phyloP scores from a whole-genome alignment of 37 sponge, comb jelly and placozoan species.

The Geodia barretti region DNA sequence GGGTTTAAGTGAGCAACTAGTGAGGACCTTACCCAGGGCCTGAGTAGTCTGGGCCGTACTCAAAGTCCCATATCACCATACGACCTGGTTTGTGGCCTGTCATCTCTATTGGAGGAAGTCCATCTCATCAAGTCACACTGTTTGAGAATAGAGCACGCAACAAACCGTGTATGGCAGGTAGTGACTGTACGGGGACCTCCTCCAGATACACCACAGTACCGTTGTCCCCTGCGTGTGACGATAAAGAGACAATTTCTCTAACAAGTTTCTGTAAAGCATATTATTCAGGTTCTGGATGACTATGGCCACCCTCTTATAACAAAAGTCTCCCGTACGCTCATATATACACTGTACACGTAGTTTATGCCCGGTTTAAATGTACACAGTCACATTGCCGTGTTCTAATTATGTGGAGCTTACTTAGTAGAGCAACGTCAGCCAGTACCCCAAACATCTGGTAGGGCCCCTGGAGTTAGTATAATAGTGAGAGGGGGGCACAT shows the following conservation, averaged over 20 bases:
- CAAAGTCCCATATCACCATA: constrained; percentile 74
- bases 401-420: constrained; percentile 50
- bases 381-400: too few relatives aligned
- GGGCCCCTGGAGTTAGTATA: constrained; percentile 54
- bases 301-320: too few relatives aligned
- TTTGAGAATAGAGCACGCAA: background rate
- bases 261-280: background rate
- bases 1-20: too few relatives aligned
- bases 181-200: constrained; percentile 79
- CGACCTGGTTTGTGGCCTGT: constrained; percentile 66
- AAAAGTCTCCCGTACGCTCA: background rate
- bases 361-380: background rate
- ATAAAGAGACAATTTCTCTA: background rate
- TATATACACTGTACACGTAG: background rate
- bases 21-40: constrained; percentile 93
- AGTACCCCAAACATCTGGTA: constrained; percentile 93
- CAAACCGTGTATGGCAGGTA: constrained; percentile 59
- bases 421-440: constrained; percentile 70
- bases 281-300: too few relatives aligned
- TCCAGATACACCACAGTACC: constrained; percentile 72
- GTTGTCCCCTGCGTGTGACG: constrained; percentile 22
- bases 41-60: constrained; percentile 81
- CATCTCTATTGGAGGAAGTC: constrained; percentile 29
- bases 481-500: background rate
- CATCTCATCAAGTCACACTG: background rate